Conservation (phyloP, 2,113 vertebrate species). For the Thamnophis sirtalis region DNA sequence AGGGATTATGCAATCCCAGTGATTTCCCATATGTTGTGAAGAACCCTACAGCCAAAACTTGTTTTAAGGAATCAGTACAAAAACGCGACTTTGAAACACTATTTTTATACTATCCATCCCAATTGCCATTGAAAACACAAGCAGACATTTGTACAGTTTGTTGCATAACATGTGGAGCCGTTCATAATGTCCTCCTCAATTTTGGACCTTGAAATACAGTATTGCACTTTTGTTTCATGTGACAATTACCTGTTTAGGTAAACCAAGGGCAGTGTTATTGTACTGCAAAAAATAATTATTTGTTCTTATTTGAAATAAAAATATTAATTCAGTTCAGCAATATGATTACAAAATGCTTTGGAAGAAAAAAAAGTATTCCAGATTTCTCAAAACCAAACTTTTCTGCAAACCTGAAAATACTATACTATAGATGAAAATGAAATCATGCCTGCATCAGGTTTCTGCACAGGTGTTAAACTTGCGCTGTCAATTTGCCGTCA, state of each 20-base stretch:
- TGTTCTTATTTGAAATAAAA: conserved; percentile 24
- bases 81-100: not conserved
- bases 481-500: too few species aligned
- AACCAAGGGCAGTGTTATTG: not conserved
- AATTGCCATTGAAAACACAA: not conserved
- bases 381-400: not conserved
- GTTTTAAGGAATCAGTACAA: not conserved
- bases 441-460: not conserved
- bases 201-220: conserved; percentile 23
- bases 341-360: not conserved
- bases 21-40: not conserved
- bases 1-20: not conserved
- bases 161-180: not conserved
- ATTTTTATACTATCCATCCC: not conserved
- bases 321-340: conserved; percentile 9
- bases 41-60: not conserved
- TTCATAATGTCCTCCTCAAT: not conserved
- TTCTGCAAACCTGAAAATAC: not conserved
- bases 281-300: not conserved
- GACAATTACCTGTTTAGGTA: conserved; percentile 33
- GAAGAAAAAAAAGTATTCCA: not conserved
- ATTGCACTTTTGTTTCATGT: conserved; percentile 3
- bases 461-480: not conserved
- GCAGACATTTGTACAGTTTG: not conserved
- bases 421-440: not conserved